Conservation (phyloP, 37 sponge, comb jelly and placozoan genomes). For the Mnemiopsis leidyi region DNA sequence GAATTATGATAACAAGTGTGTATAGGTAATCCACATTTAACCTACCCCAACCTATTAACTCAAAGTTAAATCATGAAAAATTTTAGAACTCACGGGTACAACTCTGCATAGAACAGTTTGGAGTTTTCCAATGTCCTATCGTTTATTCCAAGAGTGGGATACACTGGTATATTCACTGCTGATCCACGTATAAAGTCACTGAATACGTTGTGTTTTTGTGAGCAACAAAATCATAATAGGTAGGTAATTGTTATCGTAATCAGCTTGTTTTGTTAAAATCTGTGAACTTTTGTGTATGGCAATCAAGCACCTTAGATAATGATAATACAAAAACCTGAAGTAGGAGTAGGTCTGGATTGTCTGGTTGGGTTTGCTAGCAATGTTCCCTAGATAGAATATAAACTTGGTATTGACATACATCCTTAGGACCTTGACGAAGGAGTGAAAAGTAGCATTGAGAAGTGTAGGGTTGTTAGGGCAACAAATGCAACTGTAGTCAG, state of each 20-base stretch:
- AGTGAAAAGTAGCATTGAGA: constrained; percentile 34
- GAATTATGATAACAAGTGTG: too few species aligned
- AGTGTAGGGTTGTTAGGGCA: constrained; percentile 26
- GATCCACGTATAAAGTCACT: constrained; percentile 17
- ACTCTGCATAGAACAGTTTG: not conserved
- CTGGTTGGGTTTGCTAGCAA: not conserved
- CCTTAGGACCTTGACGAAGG: constrained; percentile 19
- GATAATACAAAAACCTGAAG: too few species aligned
- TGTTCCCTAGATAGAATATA: constrained; percentile 47
- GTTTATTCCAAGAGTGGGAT: constrained; percentile 26
- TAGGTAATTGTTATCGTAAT: too few species aligned
- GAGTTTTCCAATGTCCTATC: not conserved
- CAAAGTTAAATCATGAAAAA: not conserved
- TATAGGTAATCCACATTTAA: too few species aligned
- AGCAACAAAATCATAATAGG: too few species aligned
- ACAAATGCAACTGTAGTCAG: constrained; percentile 28
- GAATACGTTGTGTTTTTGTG: too few species aligned
- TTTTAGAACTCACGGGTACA: not conserved
- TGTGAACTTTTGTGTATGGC: too few species aligned
- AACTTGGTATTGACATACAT: constrained; percentile 64
- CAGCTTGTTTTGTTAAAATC: too few species aligned
- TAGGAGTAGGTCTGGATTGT: not conserved
- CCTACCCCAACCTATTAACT: not conserved
- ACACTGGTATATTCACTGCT: constrained; percentile 35
- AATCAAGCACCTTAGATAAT: too few species aligned